phyloP scores from a whole-genome alignment of 1,140 invertebrate genomes.

The Lysiphlebus fabarum region DNA sequence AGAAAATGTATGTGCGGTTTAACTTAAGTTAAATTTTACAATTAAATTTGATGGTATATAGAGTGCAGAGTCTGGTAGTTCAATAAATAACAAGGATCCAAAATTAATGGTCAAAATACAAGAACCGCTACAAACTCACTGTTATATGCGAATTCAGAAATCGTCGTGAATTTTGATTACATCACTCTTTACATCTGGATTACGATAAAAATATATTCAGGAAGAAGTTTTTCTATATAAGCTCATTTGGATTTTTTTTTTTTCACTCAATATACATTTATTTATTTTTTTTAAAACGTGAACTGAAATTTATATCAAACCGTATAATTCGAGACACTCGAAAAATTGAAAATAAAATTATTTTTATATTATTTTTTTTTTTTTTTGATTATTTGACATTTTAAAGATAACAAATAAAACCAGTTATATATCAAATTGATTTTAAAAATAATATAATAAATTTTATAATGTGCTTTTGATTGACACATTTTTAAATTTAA shows the following conservation, averaged over 20 bases:
- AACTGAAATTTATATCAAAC: background rate
- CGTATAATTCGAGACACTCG: constrained; percentile 10
- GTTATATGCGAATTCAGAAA: background rate
- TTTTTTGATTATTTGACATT: background rate
- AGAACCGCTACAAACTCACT: background rate
- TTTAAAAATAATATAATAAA: too few species aligned
- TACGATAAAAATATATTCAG: constrained; percentile 14
- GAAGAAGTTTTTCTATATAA: too few species aligned
- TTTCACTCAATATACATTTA: background rate
- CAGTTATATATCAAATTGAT: too few species aligned
- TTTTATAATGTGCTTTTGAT: too few species aligned
- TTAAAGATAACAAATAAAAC: too few species aligned
- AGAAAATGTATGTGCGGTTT: background rate
- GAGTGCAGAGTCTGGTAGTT: constrained; percentile 1
- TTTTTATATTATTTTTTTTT: too few species aligned
- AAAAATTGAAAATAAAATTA: background rate
- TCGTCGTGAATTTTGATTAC: constrained; percentile 2
- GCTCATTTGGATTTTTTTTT: too few species aligned
- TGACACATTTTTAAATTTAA: background rate
- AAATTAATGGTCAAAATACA: constrained; percentile 23
- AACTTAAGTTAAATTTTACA: constrained; percentile 19
- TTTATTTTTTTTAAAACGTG: constrained; percentile 12
- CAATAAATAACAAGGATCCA: constrained; percentile 26
- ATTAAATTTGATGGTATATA: constrained; percentile 19
- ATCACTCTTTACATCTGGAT: constrained; percentile 14